Evolutionary conservation across 2,113 vertebrate species (phyloP), one percentile per base, ranked within the genome.

Genomic region (Muscicapa adusta): DNA sequence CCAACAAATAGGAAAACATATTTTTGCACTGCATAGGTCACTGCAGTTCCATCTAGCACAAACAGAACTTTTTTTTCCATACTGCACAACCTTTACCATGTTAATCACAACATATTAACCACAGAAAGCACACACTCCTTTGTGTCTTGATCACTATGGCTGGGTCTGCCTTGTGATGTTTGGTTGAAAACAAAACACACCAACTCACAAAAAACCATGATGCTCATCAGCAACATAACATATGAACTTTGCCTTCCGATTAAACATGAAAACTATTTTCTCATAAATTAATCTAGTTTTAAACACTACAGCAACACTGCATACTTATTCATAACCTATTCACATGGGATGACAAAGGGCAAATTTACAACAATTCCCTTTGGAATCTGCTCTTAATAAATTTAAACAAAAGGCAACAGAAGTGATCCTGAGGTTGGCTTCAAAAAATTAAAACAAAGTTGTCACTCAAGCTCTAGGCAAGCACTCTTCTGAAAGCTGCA

Each of bases 361-460:
- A 80, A 38, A 14, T 48, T 45, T 48, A 15, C 25, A 62, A 61
- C 26, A 83, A 57, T 25, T 62, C n/a, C 26, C 19, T 83, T 29
- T 1, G 0, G 5, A 75, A 82, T 8, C 3, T 34, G 47, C 56
- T 82, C 34, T 56, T 60, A 56, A 56, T 68, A 56, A n/a, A 63
- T 24, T 42, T 54, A 67, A 80, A 61, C 31, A 62, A 38, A 86
- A 67, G 4, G 7, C n/a, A 85, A 80, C 4, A 54, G 9, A 86
- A 76, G 1, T 0, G 1, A 92, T 24, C 9, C 23, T 60, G 33
- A 65, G 45, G 1, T 9, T 18, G 1, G 12, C 12, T 51, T 60
- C 23, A 68, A 80, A 42, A 83, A 65, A 16, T 25, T 2, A 72
- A 58, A 66, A 56, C 4, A 0, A 4, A 79, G 31, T 15, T 53